phyloP scores from a whole-genome alignment of 2,888 invertebrate species.

The Neoscelio sp. region DNA sequence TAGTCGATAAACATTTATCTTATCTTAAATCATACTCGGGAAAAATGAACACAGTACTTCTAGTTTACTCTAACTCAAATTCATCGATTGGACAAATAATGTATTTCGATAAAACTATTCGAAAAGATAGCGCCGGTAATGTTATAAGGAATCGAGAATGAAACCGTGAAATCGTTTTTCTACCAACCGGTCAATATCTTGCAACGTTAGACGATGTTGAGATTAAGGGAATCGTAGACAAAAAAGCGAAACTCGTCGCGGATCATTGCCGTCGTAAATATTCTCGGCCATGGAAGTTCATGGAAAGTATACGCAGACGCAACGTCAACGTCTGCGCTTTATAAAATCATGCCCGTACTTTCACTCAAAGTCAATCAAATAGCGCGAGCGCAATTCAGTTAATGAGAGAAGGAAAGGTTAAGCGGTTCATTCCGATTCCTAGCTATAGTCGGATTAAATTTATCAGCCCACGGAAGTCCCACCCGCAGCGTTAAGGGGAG shows the following conservation, averaged over 20 bases:
- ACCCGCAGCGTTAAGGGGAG: too few relatives aligned
- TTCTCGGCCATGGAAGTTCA: slow-evolving; percentile 56
- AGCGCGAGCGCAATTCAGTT: slow-evolving; percentile 1
- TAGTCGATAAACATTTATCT: too few relatives aligned
- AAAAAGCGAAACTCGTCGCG: slow-evolving; percentile 59
- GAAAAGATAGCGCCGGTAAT: too few relatives aligned
- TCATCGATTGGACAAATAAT: too few relatives aligned
- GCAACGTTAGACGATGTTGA: slow-evolving; percentile 19
- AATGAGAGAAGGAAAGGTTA: too few relatives aligned
- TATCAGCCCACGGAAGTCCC: too few relatives aligned
- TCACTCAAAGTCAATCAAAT: slow-evolving; percentile 25
- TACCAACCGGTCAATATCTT: slow-evolving; percentile 11
- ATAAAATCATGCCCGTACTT: slow-evolving; percentile 53
- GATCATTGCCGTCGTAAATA: slow-evolving; percentile 34
- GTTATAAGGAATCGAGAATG: slow-evolving; percentile 27
- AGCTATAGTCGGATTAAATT: too few relatives aligned
- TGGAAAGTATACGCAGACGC: slow-evolving; percentile 53
- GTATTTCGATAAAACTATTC: too few relatives aligned
- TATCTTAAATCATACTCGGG: too few relatives aligned
- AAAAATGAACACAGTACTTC: too few relatives aligned
- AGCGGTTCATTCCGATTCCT: too few relatives aligned
- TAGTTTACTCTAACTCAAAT: too few relatives aligned
- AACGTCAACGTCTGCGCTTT: slow-evolving; percentile 24
- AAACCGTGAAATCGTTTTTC: slow-evolving; percentile 36
- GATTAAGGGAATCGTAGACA: slow-evolving; percentile 36